Evolutionary conservation across 2,888 invertebrate species (phyloP), one percentile per base, ranked within the genome.

Genomic region (Heliconius cydno): DNA sequence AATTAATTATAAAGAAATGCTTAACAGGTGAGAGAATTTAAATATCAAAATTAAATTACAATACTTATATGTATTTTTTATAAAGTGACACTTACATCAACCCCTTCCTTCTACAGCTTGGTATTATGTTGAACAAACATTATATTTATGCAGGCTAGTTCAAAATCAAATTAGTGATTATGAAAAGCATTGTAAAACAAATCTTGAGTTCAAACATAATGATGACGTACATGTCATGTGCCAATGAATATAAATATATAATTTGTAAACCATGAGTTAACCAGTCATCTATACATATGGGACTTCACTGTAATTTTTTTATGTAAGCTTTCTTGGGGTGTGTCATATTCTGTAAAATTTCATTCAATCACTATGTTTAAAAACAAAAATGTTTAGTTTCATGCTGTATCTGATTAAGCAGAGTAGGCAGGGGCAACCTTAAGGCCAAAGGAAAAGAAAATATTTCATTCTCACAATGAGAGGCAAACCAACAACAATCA

Each of bases 1-100:
- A 88, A 90, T 95, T 65, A 92, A 93, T 80, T 94, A 94, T 80
- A 93, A 92, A 82, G 94, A 93, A 85, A 93, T 94, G 93, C 88
- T 94, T 22, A 93, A 94, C 84, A 94, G 94, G 94, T 93, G 85
- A 15, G 2, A 65, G 7, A 15, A 65, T 25, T 25, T 25, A 65
- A 25, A 25, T 25, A 65, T 65, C 3, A 28, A 65, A 25, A 65
- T 28, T 57, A 57, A 57, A 22, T 19, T 9, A 57, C 22, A 57
- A 19, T 57, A 57, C 19, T 57, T 22, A 22, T 7, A 22, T 57
- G 19, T 57, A 19, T 57, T 22, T 57, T 57, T 22, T 22, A 15
- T 57, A 9, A 57, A 57, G 57, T 9, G 19, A 22, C 9, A 57
- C 22, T 22, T 34, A 34, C 34, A 1, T 34, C 7, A 34, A 34